Evolutionary conservation across 30 jellyfish, hydroid and myxozoan genomes (phyloP), one percentile per base, ranked within the genome.

Genomic region (Hydractinia echinata): DNA sequence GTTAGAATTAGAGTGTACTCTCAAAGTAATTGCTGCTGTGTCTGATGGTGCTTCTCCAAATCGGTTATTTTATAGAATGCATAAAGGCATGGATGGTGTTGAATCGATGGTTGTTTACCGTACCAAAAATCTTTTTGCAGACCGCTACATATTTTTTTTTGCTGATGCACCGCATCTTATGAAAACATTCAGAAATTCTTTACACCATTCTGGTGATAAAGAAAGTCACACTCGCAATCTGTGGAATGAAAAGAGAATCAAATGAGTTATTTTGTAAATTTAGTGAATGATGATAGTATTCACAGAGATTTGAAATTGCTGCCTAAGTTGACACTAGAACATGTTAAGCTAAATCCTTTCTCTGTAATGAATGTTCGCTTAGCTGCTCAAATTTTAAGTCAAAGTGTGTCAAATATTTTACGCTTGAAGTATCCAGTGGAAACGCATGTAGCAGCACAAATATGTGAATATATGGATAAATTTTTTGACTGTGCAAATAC

Each of bases 1-100:
- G 6, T 54, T 84, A 48, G 89, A 84, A 55, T 51, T 84, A 39
- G 67, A 66, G 14, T 84, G 93, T 50, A 13, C 11, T 7, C 44
- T 84, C 66, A 72, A 70, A 10, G 93, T 84, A 10, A 77, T 84
- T 9, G 93, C 88, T 72, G 88, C 82, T 9, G 88, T 84, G 19
- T 84, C 61, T 14, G 90, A 82, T 58, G 88, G 90, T 13, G 87
- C 90, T 11, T 58, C 69, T 16, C 69, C 69, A 58, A 58, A 58
- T 16, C 15, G 69, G 18, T 11, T 11, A 58, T 58, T 82, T 69
- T 72, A 9, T 53, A 71, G 81, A n/a, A 70, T 79, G 87, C 90
- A 76, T 67, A 13, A 55, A 16, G 16, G 4, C 51, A 19, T 78
- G 9, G 86, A 51, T 62, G 68, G 68, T 14, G 20, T 49, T 77